These are phyloP conservation scores for Yponomeuta malinellus DNA, from an alignment of 2,888 invertebrate species.

Conservation along the genomic window DNA sequence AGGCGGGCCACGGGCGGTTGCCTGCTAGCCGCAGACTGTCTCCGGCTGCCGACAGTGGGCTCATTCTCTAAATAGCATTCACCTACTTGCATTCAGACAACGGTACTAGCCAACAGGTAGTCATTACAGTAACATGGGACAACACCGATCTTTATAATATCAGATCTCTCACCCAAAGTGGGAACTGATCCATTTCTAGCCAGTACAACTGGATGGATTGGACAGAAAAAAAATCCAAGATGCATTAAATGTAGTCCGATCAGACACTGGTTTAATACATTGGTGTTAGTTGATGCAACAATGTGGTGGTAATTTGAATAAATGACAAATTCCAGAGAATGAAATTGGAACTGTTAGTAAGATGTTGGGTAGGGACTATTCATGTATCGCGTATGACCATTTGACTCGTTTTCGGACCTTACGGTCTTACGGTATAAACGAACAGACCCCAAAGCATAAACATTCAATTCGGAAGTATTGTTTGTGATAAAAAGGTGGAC, in stretches of 20 bases:
- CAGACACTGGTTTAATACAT: slow-evolving; percentile 5
- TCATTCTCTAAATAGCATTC: slow-evolving; percentile 71
- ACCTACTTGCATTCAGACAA: slow-evolving; percentile 70
- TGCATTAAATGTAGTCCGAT: slow-evolving; percentile 46
- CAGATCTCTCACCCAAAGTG: slow-evolving; percentile 78
- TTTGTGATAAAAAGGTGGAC: neutral
- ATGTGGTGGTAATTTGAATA: neutral
- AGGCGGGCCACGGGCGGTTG: neutral
- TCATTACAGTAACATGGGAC: slow-evolving; percentile 38
- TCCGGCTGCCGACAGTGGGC: slow-evolving; percentile 55
- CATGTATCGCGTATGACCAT: neutral
- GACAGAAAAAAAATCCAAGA: slow-evolving; percentile 60
- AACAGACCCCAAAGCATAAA: no score
- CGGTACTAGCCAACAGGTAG: slow-evolving; percentile 63
- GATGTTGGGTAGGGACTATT: neutral
- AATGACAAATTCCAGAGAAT: neutral
- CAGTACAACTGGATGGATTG: slow-evolving; percentile 77
- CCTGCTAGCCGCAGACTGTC: slow-evolving; percentile 40
- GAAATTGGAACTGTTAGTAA: neutral
- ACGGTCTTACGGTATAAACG: no score
- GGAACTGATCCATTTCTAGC: slow-evolving; percentile 79
- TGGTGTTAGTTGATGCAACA: neutral
- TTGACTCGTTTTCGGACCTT: no score
- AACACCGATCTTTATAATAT: slow-evolving; percentile 63
- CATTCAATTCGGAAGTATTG: neutral